Conservation (phyloP, 2,113 vertebrate species). For the Neomonachus schauinslandi region DNA sequence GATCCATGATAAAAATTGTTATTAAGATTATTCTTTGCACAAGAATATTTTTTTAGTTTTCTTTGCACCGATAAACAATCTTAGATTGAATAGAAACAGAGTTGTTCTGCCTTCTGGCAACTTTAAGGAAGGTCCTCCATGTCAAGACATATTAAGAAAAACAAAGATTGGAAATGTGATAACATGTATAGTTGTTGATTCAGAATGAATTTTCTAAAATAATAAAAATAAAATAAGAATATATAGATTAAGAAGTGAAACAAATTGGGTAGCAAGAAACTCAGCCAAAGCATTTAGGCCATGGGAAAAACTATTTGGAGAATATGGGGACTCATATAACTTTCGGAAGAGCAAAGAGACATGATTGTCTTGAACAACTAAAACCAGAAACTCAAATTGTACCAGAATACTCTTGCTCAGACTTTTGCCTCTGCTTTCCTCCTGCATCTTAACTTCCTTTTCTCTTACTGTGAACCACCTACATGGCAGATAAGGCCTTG, state of each 20-base stretch:
- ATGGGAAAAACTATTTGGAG: not conserved
- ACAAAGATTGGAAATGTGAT: not conserved
- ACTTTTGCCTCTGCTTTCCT: not conserved
- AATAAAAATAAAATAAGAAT: not conserved
- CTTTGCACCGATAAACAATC: not conserved
- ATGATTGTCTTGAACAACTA: not conserved
- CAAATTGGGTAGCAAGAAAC: not conserved
- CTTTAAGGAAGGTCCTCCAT: not conserved
- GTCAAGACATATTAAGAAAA: not conserved
- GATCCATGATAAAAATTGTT: not conserved
- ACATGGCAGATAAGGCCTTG: not conserved
- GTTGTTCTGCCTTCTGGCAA: not conserved
- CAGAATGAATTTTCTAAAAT: not conserved
- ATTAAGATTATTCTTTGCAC: not conserved
- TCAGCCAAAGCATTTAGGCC: not conserved
- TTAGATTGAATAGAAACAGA: not conserved
- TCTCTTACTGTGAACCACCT: not conserved
- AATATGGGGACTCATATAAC: not conserved
- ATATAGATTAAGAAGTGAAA: not conserved
- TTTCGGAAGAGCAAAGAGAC: not conserved
- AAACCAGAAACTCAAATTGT: not conserved
- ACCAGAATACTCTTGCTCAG: not conserved
- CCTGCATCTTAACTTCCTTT: not conserved
- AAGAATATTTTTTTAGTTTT: not conserved
- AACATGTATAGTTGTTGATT: not conserved